Base-by-base conservation (phyloP, 2,888 invertebrate genomes). In the Lacanobia wlatinum region DNA sequence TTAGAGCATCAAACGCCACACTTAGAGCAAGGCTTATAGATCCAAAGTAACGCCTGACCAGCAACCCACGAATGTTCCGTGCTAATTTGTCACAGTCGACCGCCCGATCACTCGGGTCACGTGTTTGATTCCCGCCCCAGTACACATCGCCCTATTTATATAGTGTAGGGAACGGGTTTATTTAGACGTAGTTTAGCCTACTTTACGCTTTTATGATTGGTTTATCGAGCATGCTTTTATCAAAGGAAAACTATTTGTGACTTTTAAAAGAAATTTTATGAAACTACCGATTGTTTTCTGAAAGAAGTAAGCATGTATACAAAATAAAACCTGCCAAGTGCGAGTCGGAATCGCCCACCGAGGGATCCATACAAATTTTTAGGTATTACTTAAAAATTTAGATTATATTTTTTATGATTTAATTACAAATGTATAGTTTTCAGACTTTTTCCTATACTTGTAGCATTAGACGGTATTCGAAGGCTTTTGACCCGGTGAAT, bases 81-180 rank as follows among this genome's bases (percentile, higher is more conserved):
- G 87, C 64, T 66, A 61, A 85, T 89, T 86, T 85, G 71, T 80
- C 71, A 89, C 88, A 86, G 87, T 82, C 73, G 84, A 82, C 78
- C 77, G 82, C 71, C 2, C 69, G 78, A 77, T 62, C 52, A 48
- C 67, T 67, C 80, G 84, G 87, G 82, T 87, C 88, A 88, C 76
- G 78, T 84, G 87, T 87, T 87, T 28, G 78, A 82, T 84, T 85
- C 85, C 82, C 89, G 85, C 84, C 83, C 84, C 79, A 87, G 63
- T 88, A 82, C 81, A 79, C 88, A 76, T 70, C 70, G 50, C 59
- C 59, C 80, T 87, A 85, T 87, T 83, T 76, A 84, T 88, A 40
- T 64, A 84, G 61, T 53, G 53, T 65, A 62, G 70, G 62, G 56
- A 60, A 34, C 23, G 40, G 21, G 59, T 50, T 74, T 34, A 63